Conservation (phyloP, 1,140 invertebrate species). For the Drosophila cardini region DNA sequence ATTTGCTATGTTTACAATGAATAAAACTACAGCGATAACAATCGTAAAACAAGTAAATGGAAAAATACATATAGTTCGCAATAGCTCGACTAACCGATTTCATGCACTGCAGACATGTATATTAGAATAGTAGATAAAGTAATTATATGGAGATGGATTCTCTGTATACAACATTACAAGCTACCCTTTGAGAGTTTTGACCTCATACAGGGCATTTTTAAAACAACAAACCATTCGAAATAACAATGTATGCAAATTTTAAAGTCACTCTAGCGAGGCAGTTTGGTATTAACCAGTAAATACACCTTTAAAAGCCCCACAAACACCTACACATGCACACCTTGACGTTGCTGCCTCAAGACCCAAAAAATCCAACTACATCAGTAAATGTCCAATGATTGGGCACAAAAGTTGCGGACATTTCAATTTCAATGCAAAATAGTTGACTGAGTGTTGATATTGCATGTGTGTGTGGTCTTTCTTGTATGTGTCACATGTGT, state of each 20-base stretch:
- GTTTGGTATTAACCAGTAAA: constrained; percentile 2
- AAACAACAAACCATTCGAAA: constrained; percentile 8
- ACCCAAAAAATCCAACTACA: neutral
- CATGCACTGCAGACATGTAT: no score
- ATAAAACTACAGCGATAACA: constrained; percentile 2
- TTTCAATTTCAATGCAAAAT: constrained; percentile 80
- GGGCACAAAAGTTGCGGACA: constrained; percentile 57
- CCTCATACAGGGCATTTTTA: neutral
- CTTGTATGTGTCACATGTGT: neutral
- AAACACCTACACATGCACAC: constrained; percentile 3
- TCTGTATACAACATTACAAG: neutral
- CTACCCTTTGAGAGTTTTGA: neutral
- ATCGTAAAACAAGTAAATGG: neutral
- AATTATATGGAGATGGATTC: neutral
- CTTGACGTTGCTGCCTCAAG: neutral
- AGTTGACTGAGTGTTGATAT: constrained; percentile 43
- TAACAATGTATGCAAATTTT: constrained; percentile 18
- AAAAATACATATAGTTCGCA: no score
- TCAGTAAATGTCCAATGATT: constrained; percentile 28
- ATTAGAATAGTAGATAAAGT: no score
- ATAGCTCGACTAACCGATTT: no score
- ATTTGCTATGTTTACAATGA: constrained; percentile 3
- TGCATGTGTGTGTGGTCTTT: constrained; percentile 1
- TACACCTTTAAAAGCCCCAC: neutral
- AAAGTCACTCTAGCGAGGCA: constrained; percentile 3